Percentiles rank a stretch among this genome's conserved stretches.
phyloP scores from a whole-genome alignment of 2,888 invertebrate species.

The Acrocera orbiculus region DNA sequence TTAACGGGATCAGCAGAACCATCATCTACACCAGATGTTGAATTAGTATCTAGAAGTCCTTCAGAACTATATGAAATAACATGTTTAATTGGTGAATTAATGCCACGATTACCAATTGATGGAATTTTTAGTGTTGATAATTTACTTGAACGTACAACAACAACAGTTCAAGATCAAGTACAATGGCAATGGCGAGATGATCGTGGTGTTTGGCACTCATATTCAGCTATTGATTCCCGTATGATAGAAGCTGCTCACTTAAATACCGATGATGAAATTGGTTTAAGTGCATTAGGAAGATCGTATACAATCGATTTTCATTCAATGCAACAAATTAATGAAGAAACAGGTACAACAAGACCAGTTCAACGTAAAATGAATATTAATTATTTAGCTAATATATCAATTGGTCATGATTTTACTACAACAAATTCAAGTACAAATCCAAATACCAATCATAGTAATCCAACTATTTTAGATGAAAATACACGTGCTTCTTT shows the following conservation, averaged over 20 bases:
- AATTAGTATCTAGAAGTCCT: conserved; percentile 77
- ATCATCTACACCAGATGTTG: conserved; percentile 40
- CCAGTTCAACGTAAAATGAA: conserved; percentile 70
- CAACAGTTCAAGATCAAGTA: conserved; percentile 53
- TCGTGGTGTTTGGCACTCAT: conserved; percentile 81
- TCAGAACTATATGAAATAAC: conserved; percentile 97
- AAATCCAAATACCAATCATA: conserved; percentile 4
- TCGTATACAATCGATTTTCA: conserved; percentile 94
- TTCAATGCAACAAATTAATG: conserved; percentile 96
- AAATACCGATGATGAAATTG: conserved; percentile 89
- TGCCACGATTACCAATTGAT: conserved; percentile 89
- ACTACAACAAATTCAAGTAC: conserved; percentile 10
- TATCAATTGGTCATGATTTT: conserved; percentile 4
- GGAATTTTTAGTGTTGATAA: conserved; percentile 91
- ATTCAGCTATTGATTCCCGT: conserved; percentile 81
- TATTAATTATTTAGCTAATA: conserved; percentile 34
- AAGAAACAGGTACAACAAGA: conserved; percentile 88
- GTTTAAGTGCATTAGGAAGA: conserved; percentile 76
- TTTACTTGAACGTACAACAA: conserved; percentile 58
- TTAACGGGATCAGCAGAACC: conserved; percentile 71
- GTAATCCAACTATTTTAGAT: neutral
- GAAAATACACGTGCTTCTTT: conserved; percentile 12
- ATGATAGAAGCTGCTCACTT: conserved; percentile 90
- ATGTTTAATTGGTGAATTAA: conserved; percentile 87
- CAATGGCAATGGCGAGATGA: conserved; percentile 98